Evolutionary conservation across 2,797 vertebrate species (phyloP), one percentile per base, ranked within the genome.

Genomic region (Hydrolagus colliei): DNA sequence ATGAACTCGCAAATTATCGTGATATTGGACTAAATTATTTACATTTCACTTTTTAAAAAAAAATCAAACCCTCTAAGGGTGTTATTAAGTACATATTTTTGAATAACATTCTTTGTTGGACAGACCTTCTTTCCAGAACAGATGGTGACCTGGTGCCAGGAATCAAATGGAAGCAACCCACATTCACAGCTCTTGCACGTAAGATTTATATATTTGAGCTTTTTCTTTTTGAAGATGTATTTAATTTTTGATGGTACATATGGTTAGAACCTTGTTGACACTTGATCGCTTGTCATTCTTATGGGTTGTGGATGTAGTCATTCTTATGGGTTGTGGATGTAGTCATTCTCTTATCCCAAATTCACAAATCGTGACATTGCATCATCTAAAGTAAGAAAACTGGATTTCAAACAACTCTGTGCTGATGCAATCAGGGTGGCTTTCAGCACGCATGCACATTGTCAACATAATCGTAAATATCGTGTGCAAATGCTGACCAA

Each of bases 121-220:
- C 89, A 99, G 97, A 97, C 96, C 92, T 99, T 98, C 92, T 99
- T 99, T 89, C 98, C 98, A 59, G 98, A 99, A 86, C 97, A 98
- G 91, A 99, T 99, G 97, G 97, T 99, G 87, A 95, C 96, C 35
- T 97, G 96, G 96, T 98, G 97, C 93, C 97, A 98, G 88, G 97
- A 97, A 89, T 94, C 97, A 41, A 97, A 99, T 22, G 96, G 96
- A 88, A 95, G 95, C 85, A 96, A 97, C 90, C 96, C 96, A 88
- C 96, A 95, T 88, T 96, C 95, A 79, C 97, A 98, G 90, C 95
- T 99, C 87, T 89, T 99, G 91, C 97, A 99, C 97, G 97, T 99
- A 95, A 91, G 89, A 72, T 18, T 84, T 82, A 35, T 82, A 27
- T 27, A 18, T 72, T 27, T 62, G 68, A 14, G 41, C 41, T 41